A percentile compares a stretch with the other conserved stretches of the same genome.
Evolutionary conservation across 2,888 invertebrate genomes (phyloP).

Genomic region (Panzeria rudis): DNA sequence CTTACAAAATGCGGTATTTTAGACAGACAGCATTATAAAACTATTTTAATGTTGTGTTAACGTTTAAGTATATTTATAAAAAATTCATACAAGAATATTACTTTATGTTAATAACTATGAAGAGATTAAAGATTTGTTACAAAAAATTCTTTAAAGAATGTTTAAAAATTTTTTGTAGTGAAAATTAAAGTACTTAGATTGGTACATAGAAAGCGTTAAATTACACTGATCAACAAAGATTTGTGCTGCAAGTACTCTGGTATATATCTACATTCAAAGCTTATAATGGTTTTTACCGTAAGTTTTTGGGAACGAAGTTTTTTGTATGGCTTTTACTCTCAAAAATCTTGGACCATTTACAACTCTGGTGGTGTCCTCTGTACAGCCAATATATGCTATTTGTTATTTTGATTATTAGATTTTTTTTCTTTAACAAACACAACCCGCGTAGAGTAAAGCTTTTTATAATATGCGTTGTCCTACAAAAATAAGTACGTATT

Average conservation of each 20-base stretch:
- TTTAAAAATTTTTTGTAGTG: background rate
- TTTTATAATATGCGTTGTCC: no score
- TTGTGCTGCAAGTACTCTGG: background rate
- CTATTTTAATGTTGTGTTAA: slow-evolving; percentile 37
- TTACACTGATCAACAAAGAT: background rate
- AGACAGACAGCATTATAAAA: slow-evolving; percentile 34
- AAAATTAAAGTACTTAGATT: background rate
- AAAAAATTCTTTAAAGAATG: slow-evolving; percentile 20
- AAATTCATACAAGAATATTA: slow-evolving; percentile 11
- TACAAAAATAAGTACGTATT: no score
- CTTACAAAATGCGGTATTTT: background rate
- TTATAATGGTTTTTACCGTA: no score
- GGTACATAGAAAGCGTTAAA: background rate
- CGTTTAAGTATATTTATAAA: slow-evolving; percentile 20
- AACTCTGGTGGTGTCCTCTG: no score
- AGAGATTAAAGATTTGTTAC: slow-evolving; percentile 59
- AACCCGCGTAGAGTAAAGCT: no score
- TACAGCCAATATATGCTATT: no score
- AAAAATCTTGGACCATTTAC: no score
- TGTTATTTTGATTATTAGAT: no score
- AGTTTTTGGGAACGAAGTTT: no score
- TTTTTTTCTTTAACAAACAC: no score
- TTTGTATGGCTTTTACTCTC: no score
- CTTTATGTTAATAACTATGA: slow-evolving; percentile 40
- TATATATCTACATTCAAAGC: background rate